Percentiles rank a stretch among this genome's conserved stretches.
Evolutionary conservation across 2,888 invertebrate species (phyloP).

Genomic region (Aromia moschata): DNA sequence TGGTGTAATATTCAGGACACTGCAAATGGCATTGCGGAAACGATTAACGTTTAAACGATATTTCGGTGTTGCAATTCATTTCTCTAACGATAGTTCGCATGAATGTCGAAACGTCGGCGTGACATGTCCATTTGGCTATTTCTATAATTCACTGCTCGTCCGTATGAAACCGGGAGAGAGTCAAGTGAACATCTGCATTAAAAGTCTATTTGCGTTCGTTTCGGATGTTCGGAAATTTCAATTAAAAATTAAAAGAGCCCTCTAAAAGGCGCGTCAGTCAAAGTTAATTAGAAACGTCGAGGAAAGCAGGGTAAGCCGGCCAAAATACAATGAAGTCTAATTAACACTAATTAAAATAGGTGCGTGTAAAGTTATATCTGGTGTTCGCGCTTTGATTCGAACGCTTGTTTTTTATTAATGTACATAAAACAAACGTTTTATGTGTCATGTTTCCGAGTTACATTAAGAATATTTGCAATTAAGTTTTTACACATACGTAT

Average conservation of each 20-base stretch:
- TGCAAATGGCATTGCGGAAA: slow-evolving; percentile 13
- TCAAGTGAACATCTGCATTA: not conserved
- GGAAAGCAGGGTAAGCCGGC: not conserved
- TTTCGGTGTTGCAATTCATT: slow-evolving; percentile 17
- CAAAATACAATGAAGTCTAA: slow-evolving; percentile 1
- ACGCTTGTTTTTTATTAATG: too few species aligned
- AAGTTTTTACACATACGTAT: too few species aligned
- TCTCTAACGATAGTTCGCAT: slow-evolving; percentile 4
- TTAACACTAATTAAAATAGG: slow-evolving; percentile 13
- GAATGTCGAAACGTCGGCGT: slow-evolving; percentile 13
- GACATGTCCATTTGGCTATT: slow-evolving; percentile 19
- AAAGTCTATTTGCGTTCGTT: slow-evolving; percentile 9
- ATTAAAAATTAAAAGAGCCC: slow-evolving; percentile 10
- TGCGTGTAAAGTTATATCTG: not conserved
- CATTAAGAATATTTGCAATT: too few species aligned
- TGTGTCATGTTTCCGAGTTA: too few species aligned
- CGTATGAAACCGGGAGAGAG: not conserved
- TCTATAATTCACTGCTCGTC: slow-evolving; percentile 15
- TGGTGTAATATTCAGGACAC: slow-evolving; percentile 6
- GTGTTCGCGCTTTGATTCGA: too few species aligned
- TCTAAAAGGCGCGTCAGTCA: slow-evolving; percentile 9
- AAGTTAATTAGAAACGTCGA: slow-evolving; percentile 12
- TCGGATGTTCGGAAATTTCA: slow-evolving; percentile 6
- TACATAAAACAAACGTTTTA: too few species aligned
- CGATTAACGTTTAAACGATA: slow-evolving; percentile 19